phyloP scores from a whole-genome alignment of 2,797 vertebrate genomes.

The Pantherophis alleghaniensis region DNA sequence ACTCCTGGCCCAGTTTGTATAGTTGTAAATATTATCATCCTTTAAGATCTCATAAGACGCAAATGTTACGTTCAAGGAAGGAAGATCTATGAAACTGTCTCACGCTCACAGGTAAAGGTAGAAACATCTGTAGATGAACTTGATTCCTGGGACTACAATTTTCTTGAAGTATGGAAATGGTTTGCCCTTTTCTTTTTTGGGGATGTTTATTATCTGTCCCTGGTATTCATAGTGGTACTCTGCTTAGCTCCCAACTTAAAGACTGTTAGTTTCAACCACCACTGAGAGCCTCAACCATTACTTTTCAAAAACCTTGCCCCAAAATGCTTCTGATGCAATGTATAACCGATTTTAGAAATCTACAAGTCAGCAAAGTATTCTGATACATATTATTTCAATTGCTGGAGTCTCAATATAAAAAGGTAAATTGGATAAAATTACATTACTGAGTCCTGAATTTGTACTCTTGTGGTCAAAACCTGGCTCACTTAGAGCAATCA shows the following conservation, averaged over 20 bases:
- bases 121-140: not conserved
- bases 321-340: not conserved
- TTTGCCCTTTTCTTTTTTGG: not conserved
- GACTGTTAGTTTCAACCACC: not conserved
- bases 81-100: not conserved
- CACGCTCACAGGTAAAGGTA: not conserved
- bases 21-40: not conserved
- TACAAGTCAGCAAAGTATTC: not conserved
- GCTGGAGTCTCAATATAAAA: not conserved
- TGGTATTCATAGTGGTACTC: not conserved
- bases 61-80: not conserved
- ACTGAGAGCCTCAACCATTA: not conserved
- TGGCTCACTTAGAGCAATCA: not conserved
- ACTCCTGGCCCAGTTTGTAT: not conserved
- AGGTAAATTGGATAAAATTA: conserved; percentile 31
- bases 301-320: not conserved
- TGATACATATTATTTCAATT: not conserved
- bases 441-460: conserved; percentile 44
- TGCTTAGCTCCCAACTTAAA: not conserved
- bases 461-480: conserved; percentile 15
- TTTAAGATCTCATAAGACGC: not conserved
- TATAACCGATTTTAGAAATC: not conserved
- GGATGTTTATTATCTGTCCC: not conserved
- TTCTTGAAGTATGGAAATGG: not conserved
- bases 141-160: not conserved